These are phyloP conservation scores for Rhyacophila evoluta DNA, from an alignment of 2,888 invertebrate species.

Conservation along the genomic window DNA sequence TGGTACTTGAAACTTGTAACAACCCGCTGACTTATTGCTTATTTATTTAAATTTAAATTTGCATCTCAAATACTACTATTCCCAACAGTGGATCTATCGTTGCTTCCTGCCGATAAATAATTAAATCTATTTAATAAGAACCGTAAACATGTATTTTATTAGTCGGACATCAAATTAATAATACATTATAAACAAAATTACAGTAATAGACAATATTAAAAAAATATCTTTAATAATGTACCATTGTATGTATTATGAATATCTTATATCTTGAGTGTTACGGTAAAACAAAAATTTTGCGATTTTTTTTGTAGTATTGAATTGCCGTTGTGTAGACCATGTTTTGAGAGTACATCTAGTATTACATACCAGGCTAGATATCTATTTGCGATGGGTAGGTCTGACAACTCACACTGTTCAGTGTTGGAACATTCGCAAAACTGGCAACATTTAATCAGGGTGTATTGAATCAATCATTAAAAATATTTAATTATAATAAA, in stretches of 20 bases:
- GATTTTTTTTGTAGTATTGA: no score
- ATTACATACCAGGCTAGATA: constrained; percentile 31
- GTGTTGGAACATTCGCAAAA: background rate
- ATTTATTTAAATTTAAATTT: constrained; percentile 52
- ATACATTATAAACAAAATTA: no score
- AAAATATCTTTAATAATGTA: no score
- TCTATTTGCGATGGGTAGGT: background rate
- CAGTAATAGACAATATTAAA: no score
- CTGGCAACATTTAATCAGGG: background rate
- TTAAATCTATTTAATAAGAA: no score
- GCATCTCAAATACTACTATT: background rate
- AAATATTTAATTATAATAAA: no score
- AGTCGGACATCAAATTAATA: no score
- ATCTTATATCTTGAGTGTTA: no score
- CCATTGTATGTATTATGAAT: no score
- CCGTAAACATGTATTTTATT: no score
- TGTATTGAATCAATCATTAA: background rate
- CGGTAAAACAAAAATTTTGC: no score
- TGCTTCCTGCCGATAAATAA: background rate
- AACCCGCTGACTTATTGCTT: constrained; percentile 51
- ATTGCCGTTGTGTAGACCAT: no score
- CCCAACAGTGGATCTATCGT: background rate
- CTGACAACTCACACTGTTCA: background rate
- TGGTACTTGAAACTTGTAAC: constrained; percentile 48
- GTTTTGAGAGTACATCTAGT: background rate